Evolutionary conservation across 1,140 invertebrate genomes (phyloP), one percentile per base, ranked within the genome.

Genomic region (Papilio dardanus): DNA sequence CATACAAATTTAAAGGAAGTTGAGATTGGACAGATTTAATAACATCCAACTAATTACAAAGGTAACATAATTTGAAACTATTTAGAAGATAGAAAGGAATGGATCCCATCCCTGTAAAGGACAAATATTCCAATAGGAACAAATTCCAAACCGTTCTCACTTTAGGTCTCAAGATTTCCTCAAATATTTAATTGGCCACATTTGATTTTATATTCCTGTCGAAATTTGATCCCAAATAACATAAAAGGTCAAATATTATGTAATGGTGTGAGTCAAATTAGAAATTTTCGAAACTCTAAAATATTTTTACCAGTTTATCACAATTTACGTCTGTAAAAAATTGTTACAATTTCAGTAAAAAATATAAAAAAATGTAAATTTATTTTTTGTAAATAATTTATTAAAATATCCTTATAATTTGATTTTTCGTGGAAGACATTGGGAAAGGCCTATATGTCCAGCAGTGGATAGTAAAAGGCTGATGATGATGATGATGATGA

Each of bases 81-180:
- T 12, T n/a, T 46, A 46, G 42, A 16, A n/a, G 42, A n/a, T n/a
- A 3, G 42, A 46, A 46, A 46, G 2, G 16, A 6, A 46, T 19
- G 19, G n/a, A 46, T 46, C 19, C 8, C 42, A 46, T 46, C 42
- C n/a, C 16, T 2, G 42, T 46, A 7, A 28, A 6, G 30, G 65
- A 35, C 65, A 31, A 31, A 31, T 14, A 66, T 66, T 66, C 65
- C 65, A 33, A 66, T 66, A 35, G 30, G 30, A 66, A 31, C n/a
- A 66, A 66, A 66, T 66, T 66, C 62, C 62, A 31, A 4, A 14
- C 24, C 62, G 30, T 31, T 6, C 62, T 12, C 62, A 30, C 3
- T 24, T 6, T 33, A n/a, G 14, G 24, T n/a, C 6, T 14, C 33
- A 66, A n/a, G 30, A 33, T 66, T 35, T 66, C 16, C 65, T 66